phyloP scores from a whole-genome alignment of 2,888 invertebrate species.

The Julus scandinavius region DNA sequence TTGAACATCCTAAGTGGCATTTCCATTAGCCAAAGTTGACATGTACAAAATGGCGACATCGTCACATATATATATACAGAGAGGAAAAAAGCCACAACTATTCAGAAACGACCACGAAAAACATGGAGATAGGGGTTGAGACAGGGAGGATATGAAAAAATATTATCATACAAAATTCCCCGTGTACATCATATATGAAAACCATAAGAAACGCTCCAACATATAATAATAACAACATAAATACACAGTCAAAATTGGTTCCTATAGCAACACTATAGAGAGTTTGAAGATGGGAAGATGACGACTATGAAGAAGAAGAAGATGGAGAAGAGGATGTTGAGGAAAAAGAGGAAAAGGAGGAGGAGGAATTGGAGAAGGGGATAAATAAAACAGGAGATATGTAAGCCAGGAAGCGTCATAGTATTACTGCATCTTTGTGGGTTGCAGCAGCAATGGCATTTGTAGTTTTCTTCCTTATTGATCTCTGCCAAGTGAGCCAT shows the following conservation, averaged over 20 bases:
- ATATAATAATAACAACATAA: conserved; percentile 29
- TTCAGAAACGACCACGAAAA: too few relatives aligned
- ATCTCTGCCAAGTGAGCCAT: conserved; percentile 42
- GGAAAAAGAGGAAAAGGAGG: background rate
- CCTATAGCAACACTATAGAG: conserved; percentile 21
- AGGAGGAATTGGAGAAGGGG: background rate
- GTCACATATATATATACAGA: too few relatives aligned
- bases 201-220: conserved; percentile 29
- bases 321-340: background rate
- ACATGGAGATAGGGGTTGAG: background rate
- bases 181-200: background rate
- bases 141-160: background rate
- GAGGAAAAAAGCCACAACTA: too few relatives aligned
- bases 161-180: background rate
- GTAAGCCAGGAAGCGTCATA: conserved; percentile 34
- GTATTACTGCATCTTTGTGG: background rate
- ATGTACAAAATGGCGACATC: too few relatives aligned
- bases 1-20: too few relatives aligned
- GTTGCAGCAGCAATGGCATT: background rate
- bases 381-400: conserved; percentile 37
- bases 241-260: conserved; percentile 26
- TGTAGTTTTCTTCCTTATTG: conserved; percentile 18
- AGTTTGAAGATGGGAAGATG: conserved; percentile 23
- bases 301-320: background rate
- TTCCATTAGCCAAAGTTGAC: too few relatives aligned